Percentiles rank a stretch among this genome's conserved stretches.
Evolutionary conservation across 2,888 invertebrate genomes (phyloP).

Genomic region (Polymixis flavicincta): DNA sequence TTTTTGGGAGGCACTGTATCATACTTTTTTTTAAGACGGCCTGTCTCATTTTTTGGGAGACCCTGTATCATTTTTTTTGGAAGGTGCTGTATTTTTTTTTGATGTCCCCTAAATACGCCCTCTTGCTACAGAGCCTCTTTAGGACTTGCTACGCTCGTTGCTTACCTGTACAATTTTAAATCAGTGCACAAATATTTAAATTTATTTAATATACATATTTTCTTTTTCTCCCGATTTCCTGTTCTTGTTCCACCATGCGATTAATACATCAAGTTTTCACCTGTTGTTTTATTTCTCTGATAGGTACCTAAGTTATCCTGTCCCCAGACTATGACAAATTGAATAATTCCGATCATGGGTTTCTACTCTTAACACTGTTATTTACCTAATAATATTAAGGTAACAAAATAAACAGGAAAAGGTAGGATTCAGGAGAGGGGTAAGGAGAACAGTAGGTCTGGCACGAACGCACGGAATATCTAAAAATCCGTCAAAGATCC

Average conservation of each 20-base stretch:
- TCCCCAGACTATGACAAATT: neutral
- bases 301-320: slow-evolving; percentile 12
- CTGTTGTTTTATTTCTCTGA: neutral
- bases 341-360: slow-evolving; percentile 29
- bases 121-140: neutral
- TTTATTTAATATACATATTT: neutral
- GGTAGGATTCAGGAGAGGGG: too few relatives aligned
- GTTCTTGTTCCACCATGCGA: neutral
- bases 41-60: too few relatives aligned
- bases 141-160: neutral
- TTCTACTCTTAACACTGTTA: neutral
- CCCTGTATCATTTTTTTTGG: too few relatives aligned
- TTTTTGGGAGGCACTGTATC: too few relatives aligned
- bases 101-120: too few relatives aligned
- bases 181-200: neutral
- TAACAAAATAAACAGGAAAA: neutral
- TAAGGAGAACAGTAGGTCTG: neutral
- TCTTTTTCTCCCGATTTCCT: too few relatives aligned
- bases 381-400: slow-evolving; percentile 1
- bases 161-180: slow-evolving; percentile 2
- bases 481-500: too few relatives aligned
- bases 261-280: neutral
- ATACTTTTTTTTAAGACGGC: too few relatives aligned
- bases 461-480: neutral
- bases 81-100: neutral